Evolutionary conservation across 2,888 invertebrate genomes (phyloP).

Genomic region (Oegoconia quadripuncta): DNA sequence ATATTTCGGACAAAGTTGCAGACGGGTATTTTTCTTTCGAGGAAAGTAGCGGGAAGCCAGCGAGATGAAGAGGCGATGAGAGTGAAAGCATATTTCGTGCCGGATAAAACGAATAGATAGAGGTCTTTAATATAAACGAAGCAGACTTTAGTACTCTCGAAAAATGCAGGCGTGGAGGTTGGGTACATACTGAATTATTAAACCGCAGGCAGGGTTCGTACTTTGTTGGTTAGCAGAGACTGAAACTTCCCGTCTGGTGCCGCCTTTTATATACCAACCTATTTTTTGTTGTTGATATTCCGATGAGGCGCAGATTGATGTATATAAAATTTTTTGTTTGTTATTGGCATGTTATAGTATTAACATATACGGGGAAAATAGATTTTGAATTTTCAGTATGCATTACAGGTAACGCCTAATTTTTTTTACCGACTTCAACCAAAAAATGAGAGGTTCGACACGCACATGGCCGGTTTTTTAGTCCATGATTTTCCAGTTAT

Average conservation of each 20-base stretch:
- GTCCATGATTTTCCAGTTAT: too few species aligned
- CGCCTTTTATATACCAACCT: conserved; percentile 3
- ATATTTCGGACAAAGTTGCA: conserved; percentile 9
- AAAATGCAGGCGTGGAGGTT: conserved; percentile 67
- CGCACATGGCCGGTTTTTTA: too few species aligned
- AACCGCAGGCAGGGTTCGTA: conserved; percentile 46
- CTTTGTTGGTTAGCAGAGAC: conserved; percentile 31
- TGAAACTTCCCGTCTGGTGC: conserved; percentile 23
- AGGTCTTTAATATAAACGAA: conserved; percentile 79
- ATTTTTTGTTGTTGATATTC: conserved; percentile 7
- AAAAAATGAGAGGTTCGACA: too few species aligned
- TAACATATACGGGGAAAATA: too few species aligned
- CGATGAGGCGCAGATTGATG: neutral
- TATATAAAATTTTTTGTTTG: too few species aligned
- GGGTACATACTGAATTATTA: conserved; percentile 71
- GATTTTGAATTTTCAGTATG: too few species aligned
- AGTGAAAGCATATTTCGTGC: conserved; percentile 71
- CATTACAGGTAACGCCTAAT: too few species aligned
- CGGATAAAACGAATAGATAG: conserved; percentile 78
- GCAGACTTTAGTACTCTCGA: conserved; percentile 76
- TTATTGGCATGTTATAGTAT: too few species aligned
- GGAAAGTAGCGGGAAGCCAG: conserved; percentile 23
- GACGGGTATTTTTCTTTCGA: conserved; percentile 15
- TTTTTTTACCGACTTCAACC: too few species aligned
- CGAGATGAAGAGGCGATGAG: conserved; percentile 56